Evolutionary conservation across 2,797 vertebrate genomes (phyloP).

Genomic region (Ceryle rudis): DNA sequence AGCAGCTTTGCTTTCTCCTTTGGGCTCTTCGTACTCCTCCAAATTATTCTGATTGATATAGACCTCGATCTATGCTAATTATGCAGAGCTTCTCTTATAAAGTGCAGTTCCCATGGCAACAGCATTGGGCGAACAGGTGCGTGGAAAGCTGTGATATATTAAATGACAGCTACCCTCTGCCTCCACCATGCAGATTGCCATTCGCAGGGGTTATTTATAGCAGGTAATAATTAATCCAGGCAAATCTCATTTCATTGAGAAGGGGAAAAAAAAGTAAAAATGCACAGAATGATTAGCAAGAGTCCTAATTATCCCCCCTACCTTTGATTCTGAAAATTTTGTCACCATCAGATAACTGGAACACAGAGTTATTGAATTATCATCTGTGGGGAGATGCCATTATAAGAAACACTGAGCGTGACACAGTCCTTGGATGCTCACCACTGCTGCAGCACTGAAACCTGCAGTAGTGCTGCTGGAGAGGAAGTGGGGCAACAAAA

Average conservation of each 20-base stretch:
- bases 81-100: constrained; percentile 78
- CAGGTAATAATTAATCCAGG: constrained; percentile 82
- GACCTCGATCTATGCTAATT: constrained; percentile 81
- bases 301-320: constrained; percentile 77
- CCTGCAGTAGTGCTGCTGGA: not conserved
- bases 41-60: constrained; percentile 84
- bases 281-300: constrained; percentile 74
- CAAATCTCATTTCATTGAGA: constrained; percentile 73
- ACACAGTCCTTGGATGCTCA: not conserved
- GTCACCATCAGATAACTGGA: constrained; percentile 13
- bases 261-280: not conserved
- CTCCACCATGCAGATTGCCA: constrained; percentile 72
- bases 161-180: constrained; percentile 82
- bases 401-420: not conserved
- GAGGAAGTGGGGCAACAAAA: not conserved
- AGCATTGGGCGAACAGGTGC: constrained; percentile 77
- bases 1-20: constrained; percentile 76
- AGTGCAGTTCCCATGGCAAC: constrained; percentile 79
- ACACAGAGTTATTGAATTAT: constrained; percentile 45
- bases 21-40: constrained; percentile 74
- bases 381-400: not conserved
- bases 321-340: constrained; percentile 68
- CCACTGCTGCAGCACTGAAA: not conserved
- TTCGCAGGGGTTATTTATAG: constrained; percentile 80
- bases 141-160: constrained; percentile 78